Percentiles rank a stretch among this genome's conserved stretches.
Evolutionary conservation across 2,888 invertebrate species (phyloP).

Genomic region (Himalopsyche japonica): DNA sequence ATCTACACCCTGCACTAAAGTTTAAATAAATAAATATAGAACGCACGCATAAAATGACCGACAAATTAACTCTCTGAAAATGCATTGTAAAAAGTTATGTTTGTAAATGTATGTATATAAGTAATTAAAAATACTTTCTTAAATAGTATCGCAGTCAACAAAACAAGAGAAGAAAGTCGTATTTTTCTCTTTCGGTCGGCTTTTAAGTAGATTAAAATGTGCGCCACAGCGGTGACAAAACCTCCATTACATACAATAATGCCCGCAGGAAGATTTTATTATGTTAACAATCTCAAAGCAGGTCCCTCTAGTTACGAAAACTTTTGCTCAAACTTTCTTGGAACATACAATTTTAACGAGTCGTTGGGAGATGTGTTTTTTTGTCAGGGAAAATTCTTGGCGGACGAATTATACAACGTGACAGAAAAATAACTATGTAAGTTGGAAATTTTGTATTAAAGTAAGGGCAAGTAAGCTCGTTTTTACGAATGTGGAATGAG

Average conservation of each 20-base stretch:
- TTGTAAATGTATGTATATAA: not conserved
- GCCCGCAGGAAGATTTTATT: not conserved
- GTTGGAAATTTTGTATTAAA: too few species aligned
- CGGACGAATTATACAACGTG: not conserved
- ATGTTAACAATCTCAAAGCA: not conserved
- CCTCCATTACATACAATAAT: constrained; percentile 1
- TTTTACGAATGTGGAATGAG: too few species aligned
- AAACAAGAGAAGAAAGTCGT: not conserved
- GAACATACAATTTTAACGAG: not conserved
- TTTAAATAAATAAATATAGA: too few species aligned
- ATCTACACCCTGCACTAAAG: too few species aligned
- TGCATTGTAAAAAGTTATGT: not conserved
- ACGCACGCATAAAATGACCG: too few species aligned
- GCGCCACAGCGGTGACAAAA: not conserved
- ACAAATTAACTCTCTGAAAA: not conserved
- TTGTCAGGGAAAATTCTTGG: not conserved
- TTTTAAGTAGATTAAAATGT: constrained; percentile 8
- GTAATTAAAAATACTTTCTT: not conserved
- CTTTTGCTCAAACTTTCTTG: not conserved
- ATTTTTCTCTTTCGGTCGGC: not conserved
- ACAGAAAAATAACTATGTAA: not conserved
- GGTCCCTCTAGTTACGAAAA: not conserved
- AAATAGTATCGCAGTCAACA: not conserved
- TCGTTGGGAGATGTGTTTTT: not conserved
- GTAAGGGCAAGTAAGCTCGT: too few species aligned